A percentile compares a stretch with the other conserved stretches of the same genome.
These are phyloP conservation scores for Cyclophora albipunctata DNA, from an alignment of 2,888 invertebrate species.

Conservation along the genomic window DNA sequence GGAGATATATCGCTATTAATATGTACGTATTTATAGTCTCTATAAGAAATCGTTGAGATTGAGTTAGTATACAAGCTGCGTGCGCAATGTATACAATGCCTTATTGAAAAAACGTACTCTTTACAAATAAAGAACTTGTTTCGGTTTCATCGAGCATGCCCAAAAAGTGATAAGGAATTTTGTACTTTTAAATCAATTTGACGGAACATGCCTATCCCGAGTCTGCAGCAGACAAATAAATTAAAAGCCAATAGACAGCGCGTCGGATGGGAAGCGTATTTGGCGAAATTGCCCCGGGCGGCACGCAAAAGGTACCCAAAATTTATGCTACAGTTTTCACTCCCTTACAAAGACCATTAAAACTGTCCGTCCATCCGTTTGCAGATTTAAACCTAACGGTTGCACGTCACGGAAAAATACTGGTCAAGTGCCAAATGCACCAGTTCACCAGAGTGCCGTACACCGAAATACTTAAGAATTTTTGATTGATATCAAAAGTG, in stretches of 20 bases:
- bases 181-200: slow-evolving; percentile 15
- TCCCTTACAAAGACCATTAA: slow-evolving; percentile 61
- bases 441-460: slow-evolving; percentile 2
- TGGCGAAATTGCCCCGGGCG: slow-evolving; percentile 43
- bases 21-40: no score
- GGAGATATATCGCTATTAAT: no score
- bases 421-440: slow-evolving; percentile 14
- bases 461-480: neutral
- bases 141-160: no score
- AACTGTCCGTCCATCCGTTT: slow-evolving; percentile 59
- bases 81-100: no score
- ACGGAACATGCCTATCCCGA: slow-evolving; percentile 13
- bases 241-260: slow-evolving; percentile 50
- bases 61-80: no score
- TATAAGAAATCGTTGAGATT: no score
- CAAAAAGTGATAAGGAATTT: no score
- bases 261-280: slow-evolving; percentile 34
- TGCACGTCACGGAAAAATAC: slow-evolving; percentile 39
- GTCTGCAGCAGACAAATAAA: slow-evolving; percentile 50
- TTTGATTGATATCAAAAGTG: no score
- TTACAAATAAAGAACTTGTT: no score
- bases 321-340: slow-evolving; percentile 52
- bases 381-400: slow-evolving; percentile 59
- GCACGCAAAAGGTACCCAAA: slow-evolving; percentile 39
- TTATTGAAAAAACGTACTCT: no score